Evolutionary conservation across 2,113 vertebrate genomes (phyloP), one percentile per base, ranked within the genome.

Genomic region (Trachemys scripta): DNA sequence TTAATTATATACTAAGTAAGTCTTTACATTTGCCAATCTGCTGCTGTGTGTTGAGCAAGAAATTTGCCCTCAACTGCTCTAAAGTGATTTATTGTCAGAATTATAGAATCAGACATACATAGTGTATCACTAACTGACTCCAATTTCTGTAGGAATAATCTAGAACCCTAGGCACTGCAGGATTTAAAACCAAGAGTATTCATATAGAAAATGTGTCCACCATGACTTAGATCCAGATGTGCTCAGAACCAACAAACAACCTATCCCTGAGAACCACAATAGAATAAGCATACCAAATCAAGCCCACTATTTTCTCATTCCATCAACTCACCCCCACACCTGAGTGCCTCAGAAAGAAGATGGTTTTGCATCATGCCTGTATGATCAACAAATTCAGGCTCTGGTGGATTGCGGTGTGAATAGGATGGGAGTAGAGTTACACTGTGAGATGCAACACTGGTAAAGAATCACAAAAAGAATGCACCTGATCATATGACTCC

Each of bases 211-310:
- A 82, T 94, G 92, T 87, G 82, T 93, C 57, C 72, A 0, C 16
- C 0, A 38, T 93, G 94, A 96, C 87, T 97, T 92, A 76, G 35
- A 59, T 25, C 79, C 87, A 92, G 87, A 51, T 6, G 47, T 17
- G 45, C 50, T 94, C 93, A 90, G 85, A 82, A 84, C 76, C 85
- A 89, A 84, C 96, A 94, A 96, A 93, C 54, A 69, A 69, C 19
- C 65, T 69, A 38, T 20, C 17, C 65, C 17, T 1, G 7, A 69
- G 65, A 69, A 69, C 35, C 78, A 89, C 72, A 38, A 1, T 35
- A 75, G 90, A 88, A 35, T 8, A 78, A 92, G 54, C 16, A 93
- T 88, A 88, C 47, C 82, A 54, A 5, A 27, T 92, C 50, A 79
- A 81, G 54, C 50, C 82, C 38, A 79, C 84, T 54, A 78, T 83